These are phyloP conservation scores for Ardeotis arabs DNA, from an alignment of 2,113 vertebrate species.

Conservation along the genomic window DNA sequence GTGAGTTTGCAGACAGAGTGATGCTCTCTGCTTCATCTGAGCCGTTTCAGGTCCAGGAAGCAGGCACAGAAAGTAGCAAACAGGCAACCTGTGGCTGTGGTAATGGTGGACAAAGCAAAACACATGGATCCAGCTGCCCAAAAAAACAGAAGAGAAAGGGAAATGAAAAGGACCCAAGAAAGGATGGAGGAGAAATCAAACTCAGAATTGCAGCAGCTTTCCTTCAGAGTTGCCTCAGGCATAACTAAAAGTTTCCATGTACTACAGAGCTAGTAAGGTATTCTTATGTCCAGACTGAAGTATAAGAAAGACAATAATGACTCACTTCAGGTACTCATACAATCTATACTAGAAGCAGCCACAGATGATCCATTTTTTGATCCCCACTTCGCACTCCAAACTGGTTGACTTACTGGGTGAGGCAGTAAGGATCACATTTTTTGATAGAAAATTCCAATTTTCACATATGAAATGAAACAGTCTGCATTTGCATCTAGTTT, in stretches of 20 bases:
- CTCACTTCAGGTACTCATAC: background rate
- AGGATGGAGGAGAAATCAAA: background rate
- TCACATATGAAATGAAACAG: background rate
- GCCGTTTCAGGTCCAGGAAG: background rate
- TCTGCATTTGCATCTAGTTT: constrained; percentile 15
- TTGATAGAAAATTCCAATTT: constrained; percentile 10
- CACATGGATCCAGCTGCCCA: background rate
- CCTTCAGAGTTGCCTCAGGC: background rate
- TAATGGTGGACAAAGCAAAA: background rate
- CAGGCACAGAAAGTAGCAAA: background rate
- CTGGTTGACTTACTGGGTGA: background rate
- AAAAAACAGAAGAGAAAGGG: background rate
- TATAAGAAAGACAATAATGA: background rate
- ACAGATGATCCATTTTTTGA: background rate
- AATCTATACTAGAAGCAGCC: background rate
- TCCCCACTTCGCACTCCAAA: background rate
- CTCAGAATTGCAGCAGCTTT: background rate
- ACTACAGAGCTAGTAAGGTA: background rate
- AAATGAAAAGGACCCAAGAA: background rate
- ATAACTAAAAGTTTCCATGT: background rate
- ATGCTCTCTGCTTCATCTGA: background rate
- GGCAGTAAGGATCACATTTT: background rate
- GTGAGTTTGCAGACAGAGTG: background rate
- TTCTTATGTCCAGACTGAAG: background rate
- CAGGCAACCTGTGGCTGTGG: background rate